These are phyloP conservation scores for Oscheius sp. DNA, from an alignment of 2,888 invertebrate species.

Conservation along the genomic window DNA sequence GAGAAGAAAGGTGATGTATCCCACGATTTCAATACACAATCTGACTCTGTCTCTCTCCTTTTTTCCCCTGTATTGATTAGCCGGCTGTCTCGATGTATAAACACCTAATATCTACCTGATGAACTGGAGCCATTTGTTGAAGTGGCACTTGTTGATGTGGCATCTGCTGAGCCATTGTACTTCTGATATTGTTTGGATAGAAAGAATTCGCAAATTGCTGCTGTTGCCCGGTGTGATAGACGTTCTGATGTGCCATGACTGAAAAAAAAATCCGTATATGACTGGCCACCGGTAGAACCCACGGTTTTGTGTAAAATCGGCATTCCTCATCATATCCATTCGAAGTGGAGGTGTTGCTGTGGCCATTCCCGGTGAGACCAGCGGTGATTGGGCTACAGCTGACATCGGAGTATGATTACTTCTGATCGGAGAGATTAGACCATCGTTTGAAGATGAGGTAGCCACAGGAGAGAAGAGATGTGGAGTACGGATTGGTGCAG, in stretches of 20 bases:
- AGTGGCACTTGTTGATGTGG: not conserved
- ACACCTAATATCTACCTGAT: not conserved
- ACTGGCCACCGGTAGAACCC: not conserved
- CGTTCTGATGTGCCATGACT: not conserved
- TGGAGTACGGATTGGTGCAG: not conserved
- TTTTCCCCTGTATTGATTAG: not conserved
- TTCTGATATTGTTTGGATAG: too few relatives aligned
- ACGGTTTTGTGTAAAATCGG: conserved; percentile 12
- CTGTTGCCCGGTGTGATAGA: too few relatives aligned
- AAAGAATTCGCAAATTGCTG: too few relatives aligned
- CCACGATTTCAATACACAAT: not conserved
- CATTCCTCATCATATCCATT: not conserved
- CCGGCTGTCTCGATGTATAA: too few relatives aligned
- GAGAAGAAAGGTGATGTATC: too few relatives aligned
- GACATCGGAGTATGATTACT: conserved; percentile 13
- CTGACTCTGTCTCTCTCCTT: not conserved
- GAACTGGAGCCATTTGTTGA: not conserved
- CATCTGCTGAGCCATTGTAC: too few relatives aligned
- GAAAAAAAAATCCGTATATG: not conserved
- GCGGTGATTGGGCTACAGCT: conserved; percentile 5
- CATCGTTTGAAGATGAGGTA: not conserved
- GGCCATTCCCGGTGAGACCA: conserved; percentile 11
- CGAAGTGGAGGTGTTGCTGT: not conserved
- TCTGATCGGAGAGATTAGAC: conserved; percentile 12
- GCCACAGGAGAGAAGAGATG: conserved; percentile 11